These are phyloP conservation scores for Acanthochromis polyacanthus DNA, from an alignment of 2,113 vertebrate genomes.

Conservation along the genomic window DNA sequence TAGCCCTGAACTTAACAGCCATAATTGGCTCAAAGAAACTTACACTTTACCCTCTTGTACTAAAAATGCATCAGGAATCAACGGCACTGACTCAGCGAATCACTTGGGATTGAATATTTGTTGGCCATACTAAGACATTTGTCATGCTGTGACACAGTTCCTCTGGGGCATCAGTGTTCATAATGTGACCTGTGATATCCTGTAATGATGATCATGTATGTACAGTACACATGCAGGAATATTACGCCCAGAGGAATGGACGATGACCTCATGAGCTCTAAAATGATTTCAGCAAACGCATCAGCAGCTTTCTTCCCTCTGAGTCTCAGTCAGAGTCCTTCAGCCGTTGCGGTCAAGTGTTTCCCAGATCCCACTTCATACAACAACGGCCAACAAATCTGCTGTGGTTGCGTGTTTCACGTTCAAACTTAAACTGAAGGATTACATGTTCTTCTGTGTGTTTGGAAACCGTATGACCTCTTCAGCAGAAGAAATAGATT, in stretches of 20 bases:
- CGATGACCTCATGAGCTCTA: neutral
- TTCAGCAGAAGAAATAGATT: slow-evolving; percentile 20
- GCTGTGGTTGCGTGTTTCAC: neutral
- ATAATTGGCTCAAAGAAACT: no score
- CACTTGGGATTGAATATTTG: no score
- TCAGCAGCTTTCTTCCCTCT: neutral
- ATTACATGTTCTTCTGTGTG: slow-evolving; percentile 35
- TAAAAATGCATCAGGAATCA: no score
- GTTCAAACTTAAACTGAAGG: slow-evolving; percentile 18
- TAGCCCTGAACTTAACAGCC: no score
- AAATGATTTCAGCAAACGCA: neutral
- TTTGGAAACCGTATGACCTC: slow-evolving; percentile 46
- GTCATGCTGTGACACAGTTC: no score
- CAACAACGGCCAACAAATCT: neutral
- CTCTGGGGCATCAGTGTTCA: no score
- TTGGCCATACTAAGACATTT: no score
- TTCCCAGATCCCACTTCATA: slow-evolving; percentile 30
- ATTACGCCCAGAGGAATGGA: neutral
- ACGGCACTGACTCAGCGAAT: no score
- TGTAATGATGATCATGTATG: neutral
- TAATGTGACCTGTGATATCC: no score
- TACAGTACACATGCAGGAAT: neutral
- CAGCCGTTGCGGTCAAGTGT: neutral
- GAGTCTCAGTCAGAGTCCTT: neutral
- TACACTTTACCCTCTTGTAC: no score